phyloP scores from a whole-genome alignment of 2,113 vertebrate genomes.

The Antigone vipio region DNA sequence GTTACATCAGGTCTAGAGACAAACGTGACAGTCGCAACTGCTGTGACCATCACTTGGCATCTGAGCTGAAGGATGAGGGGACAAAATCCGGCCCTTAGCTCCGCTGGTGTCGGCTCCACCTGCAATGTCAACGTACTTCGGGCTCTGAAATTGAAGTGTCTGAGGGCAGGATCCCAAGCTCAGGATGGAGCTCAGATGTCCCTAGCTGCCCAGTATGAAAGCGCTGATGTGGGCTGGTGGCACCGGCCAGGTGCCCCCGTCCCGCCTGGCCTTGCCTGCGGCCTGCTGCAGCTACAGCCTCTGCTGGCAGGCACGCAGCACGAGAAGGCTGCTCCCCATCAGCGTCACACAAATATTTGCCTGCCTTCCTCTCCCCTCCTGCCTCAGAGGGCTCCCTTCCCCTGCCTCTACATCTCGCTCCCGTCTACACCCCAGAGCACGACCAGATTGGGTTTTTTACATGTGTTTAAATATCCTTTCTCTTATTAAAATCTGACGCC shows the following conservation, averaged over 20 bases:
- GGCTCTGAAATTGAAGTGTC: neutral
- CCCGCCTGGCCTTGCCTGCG: fast-evolving
- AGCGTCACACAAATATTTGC: neutral
- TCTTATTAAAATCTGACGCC: neutral
- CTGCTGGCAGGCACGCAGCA: fast-evolving
- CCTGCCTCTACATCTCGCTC: neutral
- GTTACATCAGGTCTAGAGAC: neutral
- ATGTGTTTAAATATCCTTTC: neutral
- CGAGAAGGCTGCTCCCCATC: neutral
- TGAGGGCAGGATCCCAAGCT: neutral
- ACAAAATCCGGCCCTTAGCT: neutral
- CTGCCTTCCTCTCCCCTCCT: neutral
- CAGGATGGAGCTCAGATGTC: neutral
- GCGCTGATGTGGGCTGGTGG: neutral
- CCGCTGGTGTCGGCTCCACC: too few species aligned
- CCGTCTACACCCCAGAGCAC: neutral
- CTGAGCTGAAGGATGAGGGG: neutral
- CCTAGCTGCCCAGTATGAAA: neutral
- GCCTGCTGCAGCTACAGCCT: neutral
- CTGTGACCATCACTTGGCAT: neutral
- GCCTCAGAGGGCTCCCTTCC: neutral
- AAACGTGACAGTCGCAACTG: neutral
- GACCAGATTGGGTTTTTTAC: neutral
- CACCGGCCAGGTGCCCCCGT: neutral
- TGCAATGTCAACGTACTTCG: neutral